Evolutionary conservation across 2,888 invertebrate species (phyloP), one percentile per base, ranked within the genome.

Genomic region (Tachina fera): DNA sequence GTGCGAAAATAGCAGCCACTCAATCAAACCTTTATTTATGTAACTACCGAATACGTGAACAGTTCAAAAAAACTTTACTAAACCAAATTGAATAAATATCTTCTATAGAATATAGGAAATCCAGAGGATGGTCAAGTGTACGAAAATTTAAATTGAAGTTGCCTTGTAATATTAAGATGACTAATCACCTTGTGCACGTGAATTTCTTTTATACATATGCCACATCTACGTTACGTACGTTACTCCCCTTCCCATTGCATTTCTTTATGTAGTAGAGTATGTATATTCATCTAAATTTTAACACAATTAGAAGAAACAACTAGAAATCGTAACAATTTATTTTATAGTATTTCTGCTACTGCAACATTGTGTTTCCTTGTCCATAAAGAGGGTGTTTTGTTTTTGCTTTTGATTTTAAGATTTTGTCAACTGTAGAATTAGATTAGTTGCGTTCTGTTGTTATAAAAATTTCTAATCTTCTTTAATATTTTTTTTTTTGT

Each of bases 381-480:
- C 31, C 74, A 74, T 63, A 47, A 19, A 22, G 63, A 75, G 85
- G 82, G 85, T 82, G 78, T 78, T 78, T 85, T 78, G 70, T 82
- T 81, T 82, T 70, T 63, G 13, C n/a, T 13, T 70, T 41, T 16
- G 16, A 56, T 10, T 60, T 58, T 70, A 49, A 19, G 3, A 14
- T 72, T 65, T 67, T 45, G 65, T 67, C 65, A 63, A 70, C 60
- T 49, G 51, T 65, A n/a, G 9, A 19, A 47, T 6, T 43, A 43
- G 14, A 78, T 75, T 60, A 70, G 19, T 61, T 45, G 13, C 56
- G n/a, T 39, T 22, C 22, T 41, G 51, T 51, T 51, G 51, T n/a
- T 31, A 67, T 14, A n/a, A 68, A 74, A 45, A 68, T 74, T 70
- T 61, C 63, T 74, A 74, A 83, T 79, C 78, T 83, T 43, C 74